Evolutionary conservation across 35 echinoderm and acorn worm species (phyloP).

Genomic region (Ophioderma brevispina): DNA sequence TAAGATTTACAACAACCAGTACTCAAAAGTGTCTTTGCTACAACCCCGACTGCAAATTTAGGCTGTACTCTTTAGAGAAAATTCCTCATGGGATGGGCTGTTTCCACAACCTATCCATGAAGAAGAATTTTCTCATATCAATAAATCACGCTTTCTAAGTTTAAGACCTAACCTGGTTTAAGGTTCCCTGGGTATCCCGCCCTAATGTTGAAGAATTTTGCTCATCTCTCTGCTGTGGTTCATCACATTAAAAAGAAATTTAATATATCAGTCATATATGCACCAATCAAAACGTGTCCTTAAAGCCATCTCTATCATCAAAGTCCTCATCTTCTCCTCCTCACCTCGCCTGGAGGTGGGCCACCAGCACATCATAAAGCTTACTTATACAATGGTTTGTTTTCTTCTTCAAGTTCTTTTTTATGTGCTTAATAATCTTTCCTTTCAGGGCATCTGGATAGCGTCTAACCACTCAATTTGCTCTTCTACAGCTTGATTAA

Average conservation of each 20-base stretch:
- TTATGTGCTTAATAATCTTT: conserved; percentile 94
- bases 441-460: conserved; percentile 88
- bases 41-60: too few species aligned
- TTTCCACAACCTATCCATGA: too few species aligned
- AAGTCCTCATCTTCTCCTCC: conserved; percentile 60
- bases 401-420: conserved; percentile 96
- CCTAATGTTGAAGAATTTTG: too few species aligned
- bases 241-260: not conserved
- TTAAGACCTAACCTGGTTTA: too few species aligned
- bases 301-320: conserved; percentile 92
- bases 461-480: conserved; percentile 97
- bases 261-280: not conserved
- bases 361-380: conserved; percentile 93
- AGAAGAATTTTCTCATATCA: too few species aligned
- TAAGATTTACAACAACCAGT: too few species aligned
- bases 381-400: conserved; percentile 89
- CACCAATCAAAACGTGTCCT: not conserved
- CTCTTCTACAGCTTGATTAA: conserved; percentile 80
- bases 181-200: too few species aligned
- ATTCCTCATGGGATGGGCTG: too few species aligned
- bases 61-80: too few species aligned
- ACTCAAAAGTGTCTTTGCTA: too few species aligned
- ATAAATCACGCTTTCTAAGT: too few species aligned
- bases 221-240: not conserved
- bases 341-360: conserved; percentile 14